Evolutionary conservation across 2,113 vertebrate genomes (phyloP).

Genomic region (Scatophagus argus): DNA sequence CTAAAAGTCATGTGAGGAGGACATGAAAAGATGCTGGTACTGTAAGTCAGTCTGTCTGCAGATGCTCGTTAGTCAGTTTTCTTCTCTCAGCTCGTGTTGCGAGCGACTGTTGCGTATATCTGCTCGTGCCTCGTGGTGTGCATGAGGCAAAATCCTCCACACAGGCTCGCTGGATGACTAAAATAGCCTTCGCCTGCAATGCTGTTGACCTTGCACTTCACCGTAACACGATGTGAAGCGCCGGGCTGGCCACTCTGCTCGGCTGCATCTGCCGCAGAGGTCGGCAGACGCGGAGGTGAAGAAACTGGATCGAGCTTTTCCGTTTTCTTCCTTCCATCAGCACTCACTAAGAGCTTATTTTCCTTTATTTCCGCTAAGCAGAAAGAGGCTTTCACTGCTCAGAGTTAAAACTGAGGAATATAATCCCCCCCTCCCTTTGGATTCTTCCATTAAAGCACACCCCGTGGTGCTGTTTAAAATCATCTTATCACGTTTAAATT

Average conservation of each 20-base stretch:
- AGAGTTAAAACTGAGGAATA: conserved; percentile 2
- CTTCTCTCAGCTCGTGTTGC: not conserved
- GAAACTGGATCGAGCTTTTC: not conserved
- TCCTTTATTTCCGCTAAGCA: conserved; percentile 3
- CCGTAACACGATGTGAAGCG: conserved; percentile 25
- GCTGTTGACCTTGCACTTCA: conserved; percentile 47
- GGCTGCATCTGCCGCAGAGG: not conserved
- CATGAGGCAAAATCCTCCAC: not conserved
- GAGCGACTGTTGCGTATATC: not conserved
- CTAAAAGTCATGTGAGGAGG: not conserved
- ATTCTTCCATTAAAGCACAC: not conserved
- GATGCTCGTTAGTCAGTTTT: not conserved
- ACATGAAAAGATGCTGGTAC: not conserved
- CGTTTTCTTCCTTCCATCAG: conserved; percentile 8
- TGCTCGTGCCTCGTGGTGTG: not conserved
- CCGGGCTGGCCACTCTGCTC: conserved; percentile 2
- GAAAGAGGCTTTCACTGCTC: not conserved
- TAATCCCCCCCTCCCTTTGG: not conserved
- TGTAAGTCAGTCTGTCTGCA: not conserved
- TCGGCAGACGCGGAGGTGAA: not conserved
- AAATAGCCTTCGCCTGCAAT: conserved; percentile 19
- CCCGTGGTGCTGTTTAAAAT: conserved; percentile 5
- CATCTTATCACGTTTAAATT: conserved; percentile 13
- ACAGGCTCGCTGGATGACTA: not conserved
- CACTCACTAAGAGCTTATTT: not conserved